phyloP scores from a whole-genome alignment of 30 jellyfish, hydroid and myxozoan genomes.

The Aurelia sp. region DNA sequence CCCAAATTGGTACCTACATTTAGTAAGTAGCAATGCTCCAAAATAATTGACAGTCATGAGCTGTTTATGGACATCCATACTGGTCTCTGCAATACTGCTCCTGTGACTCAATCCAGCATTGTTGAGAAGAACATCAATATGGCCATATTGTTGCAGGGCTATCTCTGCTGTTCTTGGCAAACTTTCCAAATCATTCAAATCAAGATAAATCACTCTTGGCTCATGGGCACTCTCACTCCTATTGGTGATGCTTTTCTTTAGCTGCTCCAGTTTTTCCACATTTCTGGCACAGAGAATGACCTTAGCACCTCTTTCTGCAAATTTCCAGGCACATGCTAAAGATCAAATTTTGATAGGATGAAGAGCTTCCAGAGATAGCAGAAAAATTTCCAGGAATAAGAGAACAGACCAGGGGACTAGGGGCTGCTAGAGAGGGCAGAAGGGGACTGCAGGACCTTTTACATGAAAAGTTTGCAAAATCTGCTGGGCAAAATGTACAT shows the following conservation, averaged over 20 bases:
- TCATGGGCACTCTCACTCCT: conserved; percentile 14
- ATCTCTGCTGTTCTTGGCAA: conserved; percentile 24
- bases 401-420: background rate
- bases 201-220: conserved; percentile 75
- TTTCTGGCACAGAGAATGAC: conserved; percentile 88
- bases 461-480: too few species aligned
- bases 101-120: conserved; percentile 95
- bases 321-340: conserved; percentile 82
- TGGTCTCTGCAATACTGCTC: conserved; percentile 73
- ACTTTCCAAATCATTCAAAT: conserved; percentile 51
- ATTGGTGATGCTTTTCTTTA: conserved; percentile 46
- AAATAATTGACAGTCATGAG: conserved; percentile 86
- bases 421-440: too few species aligned
- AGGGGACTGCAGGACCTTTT: too few species aligned
- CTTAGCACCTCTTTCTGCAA: conserved; percentile 83
- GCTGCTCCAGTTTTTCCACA: conserved; percentile 50
- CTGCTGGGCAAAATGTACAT: too few species aligned
- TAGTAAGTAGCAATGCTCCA: conserved; percentile 80
- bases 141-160: conserved; percentile 54
- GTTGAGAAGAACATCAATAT: conserved; percentile 75
- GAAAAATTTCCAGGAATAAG: background rate
- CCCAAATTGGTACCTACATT: conserved; percentile 38
- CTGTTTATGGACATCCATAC: conserved; percentile 46
- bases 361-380: background rate
- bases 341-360: background rate